phyloP scores from a whole-genome alignment of 2,888 invertebrate species.

The Gerris lacustris region DNA sequence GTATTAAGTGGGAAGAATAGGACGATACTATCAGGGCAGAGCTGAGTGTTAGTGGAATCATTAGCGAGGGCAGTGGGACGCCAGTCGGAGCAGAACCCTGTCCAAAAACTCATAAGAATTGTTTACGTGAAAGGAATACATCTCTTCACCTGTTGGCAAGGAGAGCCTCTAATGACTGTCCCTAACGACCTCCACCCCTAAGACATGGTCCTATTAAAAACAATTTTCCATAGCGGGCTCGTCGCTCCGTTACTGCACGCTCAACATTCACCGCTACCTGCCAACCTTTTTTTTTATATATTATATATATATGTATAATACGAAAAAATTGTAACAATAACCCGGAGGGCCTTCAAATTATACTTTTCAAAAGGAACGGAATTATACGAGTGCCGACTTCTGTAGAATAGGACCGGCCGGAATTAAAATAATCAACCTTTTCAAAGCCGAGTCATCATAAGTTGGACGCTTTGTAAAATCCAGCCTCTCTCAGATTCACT shows the following conservation, averaged over 20 bases:
- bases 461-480: no score
- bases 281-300: background rate
- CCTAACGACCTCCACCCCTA: background rate
- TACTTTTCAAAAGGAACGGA: no score
- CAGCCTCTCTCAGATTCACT: no score
- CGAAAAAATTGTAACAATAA: no score
- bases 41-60: background rate
- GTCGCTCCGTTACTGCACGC: background rate
- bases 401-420: no score
- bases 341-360: no score
- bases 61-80: background rate
- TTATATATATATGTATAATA: no score
- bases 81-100: background rate
- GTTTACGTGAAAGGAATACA: background rate
- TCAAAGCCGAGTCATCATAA: no score
- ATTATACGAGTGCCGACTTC: no score
- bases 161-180: background rate
- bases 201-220: background rate
- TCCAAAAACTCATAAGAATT: background rate
- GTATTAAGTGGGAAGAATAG: no score
- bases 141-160: background rate
- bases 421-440: no score
- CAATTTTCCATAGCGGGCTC: constrained; percentile 1
- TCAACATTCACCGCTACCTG: background rate
- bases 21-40: no score